phyloP scores from a whole-genome alignment of 2,888 invertebrate genomes.

The Tetramorium bicarinatum region DNA sequence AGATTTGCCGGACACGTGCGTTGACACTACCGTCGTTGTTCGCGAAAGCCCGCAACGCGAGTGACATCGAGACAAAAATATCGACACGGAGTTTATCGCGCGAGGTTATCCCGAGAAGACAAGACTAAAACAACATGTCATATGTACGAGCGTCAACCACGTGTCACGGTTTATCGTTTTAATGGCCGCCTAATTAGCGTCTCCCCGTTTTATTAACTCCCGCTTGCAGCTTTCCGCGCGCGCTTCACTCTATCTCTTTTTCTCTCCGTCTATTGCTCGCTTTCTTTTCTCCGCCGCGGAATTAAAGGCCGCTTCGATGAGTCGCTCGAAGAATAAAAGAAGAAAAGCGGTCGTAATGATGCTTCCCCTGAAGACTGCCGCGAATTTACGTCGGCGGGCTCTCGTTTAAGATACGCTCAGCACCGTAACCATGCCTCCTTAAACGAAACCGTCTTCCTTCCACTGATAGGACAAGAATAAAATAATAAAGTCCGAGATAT shows the following conservation, averaged over 20 bases:
- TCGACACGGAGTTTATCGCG: constrained; percentile 80
- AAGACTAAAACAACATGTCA: constrained; percentile 84
- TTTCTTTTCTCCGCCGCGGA: constrained; percentile 34
- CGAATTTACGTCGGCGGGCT: constrained; percentile 47
- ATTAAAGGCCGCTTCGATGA: constrained; percentile 60
- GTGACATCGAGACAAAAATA: constrained; percentile 51
- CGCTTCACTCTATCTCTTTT: constrained; percentile 25
- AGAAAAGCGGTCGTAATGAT: constrained; percentile 47
- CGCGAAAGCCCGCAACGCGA: constrained; percentile 51
- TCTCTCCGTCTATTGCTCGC: neutral
- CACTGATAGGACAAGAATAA: constrained; percentile 11
- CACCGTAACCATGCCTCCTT: constrained; percentile 14
- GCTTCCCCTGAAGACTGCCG: constrained; percentile 36
- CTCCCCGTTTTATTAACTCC: constrained; percentile 78
- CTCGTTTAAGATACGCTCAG: constrained; percentile 29
- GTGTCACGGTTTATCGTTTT: constrained; percentile 84
- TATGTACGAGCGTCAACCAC: constrained; percentile 81
- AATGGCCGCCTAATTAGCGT: constrained; percentile 85
- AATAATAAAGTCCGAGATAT: constrained; percentile 22
- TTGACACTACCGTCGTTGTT: constrained; percentile 76
- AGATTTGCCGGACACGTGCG: constrained; percentile 63
- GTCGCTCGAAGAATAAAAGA: constrained; percentile 54
- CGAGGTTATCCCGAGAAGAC: constrained; percentile 85
- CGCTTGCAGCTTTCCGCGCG: constrained; percentile 51
- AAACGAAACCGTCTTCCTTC: constrained; percentile 18